Percentiles rank a stretch among this genome's conserved stretches.
phyloP scores from a whole-genome alignment of 1,140 invertebrate genomes.

The Bicyclus anynana region DNA sequence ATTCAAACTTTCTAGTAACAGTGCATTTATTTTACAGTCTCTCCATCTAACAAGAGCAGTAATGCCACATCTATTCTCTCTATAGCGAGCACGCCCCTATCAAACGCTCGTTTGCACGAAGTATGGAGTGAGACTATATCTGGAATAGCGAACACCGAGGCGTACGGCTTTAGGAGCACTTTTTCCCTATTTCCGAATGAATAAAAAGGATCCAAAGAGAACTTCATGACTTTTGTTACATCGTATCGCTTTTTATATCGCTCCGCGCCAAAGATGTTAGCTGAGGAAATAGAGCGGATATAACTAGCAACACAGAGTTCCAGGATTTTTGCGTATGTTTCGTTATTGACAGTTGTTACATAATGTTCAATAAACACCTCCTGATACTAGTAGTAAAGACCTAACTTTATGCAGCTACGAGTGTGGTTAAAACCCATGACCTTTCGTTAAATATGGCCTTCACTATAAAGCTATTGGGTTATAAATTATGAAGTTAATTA shows the following conservation, averaged over 20 bases:
- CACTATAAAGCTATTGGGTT: too few species aligned
- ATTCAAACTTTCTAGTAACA: not conserved
- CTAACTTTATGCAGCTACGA: too few species aligned
- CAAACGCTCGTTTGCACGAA: slow-evolving; percentile 70
- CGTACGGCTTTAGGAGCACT: slow-evolving; percentile 61
- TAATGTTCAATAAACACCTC: too few species aligned
- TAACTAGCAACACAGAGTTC: too few species aligned
- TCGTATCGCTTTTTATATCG: slow-evolving; percentile 48
- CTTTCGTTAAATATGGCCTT: too few species aligned
- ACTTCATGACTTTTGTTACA: slow-evolving; percentile 68
- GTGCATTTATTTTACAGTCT: not conserved
- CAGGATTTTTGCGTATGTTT: too few species aligned
- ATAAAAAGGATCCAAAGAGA: slow-evolving; percentile 63
- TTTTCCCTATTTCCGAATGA: slow-evolving; percentile 66
- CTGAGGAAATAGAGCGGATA: not conserved
- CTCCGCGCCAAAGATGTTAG: not conserved
- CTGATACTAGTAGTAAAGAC: too few species aligned
- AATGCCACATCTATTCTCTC: slow-evolving; percentile 31
- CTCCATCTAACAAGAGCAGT: not conserved
- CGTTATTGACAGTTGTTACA: too few species aligned
- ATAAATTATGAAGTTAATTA: too few species aligned
- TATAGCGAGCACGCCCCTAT: slow-evolving; percentile 45
- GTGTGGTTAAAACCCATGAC: too few species aligned
- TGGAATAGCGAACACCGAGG: slow-evolving; percentile 46
- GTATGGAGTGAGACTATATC: slow-evolving; percentile 62